Evolutionary conservation across 2,113 vertebrate genomes (phyloP).

Genomic region (Asarcornis scutulata): DNA sequence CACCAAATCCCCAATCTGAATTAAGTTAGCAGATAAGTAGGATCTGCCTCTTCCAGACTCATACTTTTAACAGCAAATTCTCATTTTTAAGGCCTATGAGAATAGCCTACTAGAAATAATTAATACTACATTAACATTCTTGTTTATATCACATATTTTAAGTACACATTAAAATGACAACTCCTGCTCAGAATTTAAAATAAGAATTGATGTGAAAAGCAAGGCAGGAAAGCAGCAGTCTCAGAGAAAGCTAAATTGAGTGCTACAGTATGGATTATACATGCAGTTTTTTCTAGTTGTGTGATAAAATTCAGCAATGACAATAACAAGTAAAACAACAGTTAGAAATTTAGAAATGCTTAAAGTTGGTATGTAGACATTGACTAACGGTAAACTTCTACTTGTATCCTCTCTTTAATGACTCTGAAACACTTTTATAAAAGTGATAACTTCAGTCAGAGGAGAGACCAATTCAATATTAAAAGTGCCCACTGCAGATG

Average conservation of each 20-base stretch:
- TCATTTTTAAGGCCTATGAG: not conserved
- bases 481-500: not conserved
- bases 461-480: not conserved
- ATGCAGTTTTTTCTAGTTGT: not conserved
- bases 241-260: not conserved
- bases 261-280: not conserved
- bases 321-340: not conserved
- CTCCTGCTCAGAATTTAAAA: constrained; percentile 3
- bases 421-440: not conserved
- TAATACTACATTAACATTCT: not conserved
- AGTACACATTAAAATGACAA: not conserved
- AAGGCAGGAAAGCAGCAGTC: not conserved
- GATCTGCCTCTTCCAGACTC: not conserved
- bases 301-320: not conserved
- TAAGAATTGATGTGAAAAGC: not conserved
- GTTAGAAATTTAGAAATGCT: not conserved
- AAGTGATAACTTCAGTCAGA: not conserved
- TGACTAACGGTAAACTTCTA: not conserved
- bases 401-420: not conserved
- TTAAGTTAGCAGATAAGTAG: not conserved
- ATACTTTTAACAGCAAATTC: not conserved
- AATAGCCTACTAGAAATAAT: not conserved
- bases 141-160: not conserved
- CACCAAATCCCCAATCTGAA: not conserved
- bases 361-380: not conserved